Conservation (phyloP, 2,888 invertebrate species). For the Lithodes maja region DNA sequence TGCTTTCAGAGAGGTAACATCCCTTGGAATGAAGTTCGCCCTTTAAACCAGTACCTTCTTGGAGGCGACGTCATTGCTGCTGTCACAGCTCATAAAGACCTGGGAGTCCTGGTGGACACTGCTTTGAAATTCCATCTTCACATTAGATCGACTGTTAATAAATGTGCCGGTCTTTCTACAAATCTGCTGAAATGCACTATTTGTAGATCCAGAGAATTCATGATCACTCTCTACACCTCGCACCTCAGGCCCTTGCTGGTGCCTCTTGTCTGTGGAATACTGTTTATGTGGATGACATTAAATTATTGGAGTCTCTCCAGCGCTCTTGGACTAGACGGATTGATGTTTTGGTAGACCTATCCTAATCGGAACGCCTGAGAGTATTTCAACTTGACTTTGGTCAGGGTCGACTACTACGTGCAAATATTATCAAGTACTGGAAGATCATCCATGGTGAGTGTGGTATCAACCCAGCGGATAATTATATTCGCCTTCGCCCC, state of each 20-base stretch:
- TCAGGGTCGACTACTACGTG: background rate
- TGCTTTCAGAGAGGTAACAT: background rate
- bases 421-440: slow-evolving; percentile 15
- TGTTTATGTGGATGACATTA: no score
- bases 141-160: background rate
- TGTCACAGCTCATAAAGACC: background rate
- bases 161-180: background rate
- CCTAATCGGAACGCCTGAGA: background rate
- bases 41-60: slow-evolving; percentile 14
- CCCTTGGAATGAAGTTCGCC: no score
- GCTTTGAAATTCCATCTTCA: slow-evolving; percentile 6
- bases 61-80: background rate
- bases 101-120: slow-evolving; percentile 14
- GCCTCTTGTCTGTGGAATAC: no score
- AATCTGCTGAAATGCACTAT: background rate
- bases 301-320: background rate
- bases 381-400: background rate
- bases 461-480: no score
- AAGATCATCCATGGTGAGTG: background rate
- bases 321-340: background rate
- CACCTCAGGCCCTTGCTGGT: no score
- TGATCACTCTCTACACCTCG: no score
- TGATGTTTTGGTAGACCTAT: background rate
- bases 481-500: no score
- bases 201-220: background rate